Conservation (phyloP, 2,888 invertebrate genomes). For the Hypena proboscidalis region DNA sequence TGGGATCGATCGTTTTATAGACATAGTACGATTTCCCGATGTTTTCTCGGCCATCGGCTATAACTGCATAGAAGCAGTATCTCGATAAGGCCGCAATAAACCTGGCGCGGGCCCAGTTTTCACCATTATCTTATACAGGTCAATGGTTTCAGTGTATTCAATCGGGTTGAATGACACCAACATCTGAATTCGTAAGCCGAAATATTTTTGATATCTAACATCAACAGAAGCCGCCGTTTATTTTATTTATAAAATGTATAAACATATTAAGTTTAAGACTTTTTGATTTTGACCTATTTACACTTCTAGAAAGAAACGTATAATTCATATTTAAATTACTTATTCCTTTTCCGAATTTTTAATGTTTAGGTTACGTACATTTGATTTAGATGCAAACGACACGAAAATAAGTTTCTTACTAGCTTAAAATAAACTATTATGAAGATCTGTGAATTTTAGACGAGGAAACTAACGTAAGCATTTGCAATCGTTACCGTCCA, state of each 20-base stretch:
- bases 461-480: too few relatives aligned
- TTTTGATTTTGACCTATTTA: constrained; percentile 25
- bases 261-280: constrained; percentile 12
- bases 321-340: too few relatives aligned
- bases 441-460: too few relatives aligned
- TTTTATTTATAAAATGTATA: constrained; percentile 22
- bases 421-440: too few relatives aligned
- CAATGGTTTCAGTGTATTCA: constrained; percentile 57
- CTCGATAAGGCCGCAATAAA: constrained; percentile 50
- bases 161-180: constrained; percentile 56
- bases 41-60: too few relatives aligned
- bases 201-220: constrained; percentile 45
- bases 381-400: too few relatives aligned
- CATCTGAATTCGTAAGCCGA: constrained; percentile 58
- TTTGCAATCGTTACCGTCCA: too few relatives aligned
- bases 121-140: constrained; percentile 64
- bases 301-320: constrained; percentile 27
- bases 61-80: background rate
- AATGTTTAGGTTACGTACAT: too few relatives aligned
- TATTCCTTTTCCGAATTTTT: too few relatives aligned
- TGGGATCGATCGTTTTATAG: too few relatives aligned
- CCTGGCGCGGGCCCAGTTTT: constrained; percentile 53
- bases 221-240: constrained; percentile 23
- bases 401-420: too few relatives aligned
- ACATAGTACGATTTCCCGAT: too few relatives aligned